Evolutionary conservation across 2,797 vertebrate genomes (phyloP).

Genomic region (Linurgus olivaceus): DNA sequence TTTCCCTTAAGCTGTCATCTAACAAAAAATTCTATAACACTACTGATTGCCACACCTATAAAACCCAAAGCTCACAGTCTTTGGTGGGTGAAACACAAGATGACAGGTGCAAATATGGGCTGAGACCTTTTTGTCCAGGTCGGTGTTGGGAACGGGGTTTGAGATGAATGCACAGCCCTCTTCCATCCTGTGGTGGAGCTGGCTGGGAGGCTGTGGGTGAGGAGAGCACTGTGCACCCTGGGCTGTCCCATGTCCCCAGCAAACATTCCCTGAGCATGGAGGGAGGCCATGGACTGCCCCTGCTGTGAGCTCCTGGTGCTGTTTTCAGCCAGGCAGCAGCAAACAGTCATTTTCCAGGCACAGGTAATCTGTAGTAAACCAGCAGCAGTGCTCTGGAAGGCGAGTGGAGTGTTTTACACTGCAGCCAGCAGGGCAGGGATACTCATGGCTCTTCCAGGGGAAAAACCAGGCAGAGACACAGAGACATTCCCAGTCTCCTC

Average conservation of each 20-base stretch:
- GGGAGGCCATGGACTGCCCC: neutral
- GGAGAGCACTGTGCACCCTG: accelerated
- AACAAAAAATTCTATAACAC: no score
- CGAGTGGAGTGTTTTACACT: neutral
- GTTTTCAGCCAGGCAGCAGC: neutral
- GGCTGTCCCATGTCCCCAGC: neutral
- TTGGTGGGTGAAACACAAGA: neutral
- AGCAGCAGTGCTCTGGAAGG: neutral
- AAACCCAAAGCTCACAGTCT: neutral
- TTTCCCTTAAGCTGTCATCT: no score
- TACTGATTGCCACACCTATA: neutral
- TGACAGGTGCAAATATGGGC: neutral
- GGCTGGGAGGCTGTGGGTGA: neutral
- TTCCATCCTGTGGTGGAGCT: accelerated
- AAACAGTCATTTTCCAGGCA: neutral
- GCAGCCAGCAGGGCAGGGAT: neutral
- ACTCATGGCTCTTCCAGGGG: accelerated
- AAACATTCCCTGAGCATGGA: neutral
- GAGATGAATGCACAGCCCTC: accelerated
- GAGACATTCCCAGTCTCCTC: neutral
- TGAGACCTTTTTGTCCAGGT: neutral
- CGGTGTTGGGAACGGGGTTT: neutral
- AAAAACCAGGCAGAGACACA: neutral
- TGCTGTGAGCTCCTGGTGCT: neutral
- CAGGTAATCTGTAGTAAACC: neutral